phyloP scores from a whole-genome alignment of 1,140 invertebrate species.

The Drosophila insularis region DNA sequence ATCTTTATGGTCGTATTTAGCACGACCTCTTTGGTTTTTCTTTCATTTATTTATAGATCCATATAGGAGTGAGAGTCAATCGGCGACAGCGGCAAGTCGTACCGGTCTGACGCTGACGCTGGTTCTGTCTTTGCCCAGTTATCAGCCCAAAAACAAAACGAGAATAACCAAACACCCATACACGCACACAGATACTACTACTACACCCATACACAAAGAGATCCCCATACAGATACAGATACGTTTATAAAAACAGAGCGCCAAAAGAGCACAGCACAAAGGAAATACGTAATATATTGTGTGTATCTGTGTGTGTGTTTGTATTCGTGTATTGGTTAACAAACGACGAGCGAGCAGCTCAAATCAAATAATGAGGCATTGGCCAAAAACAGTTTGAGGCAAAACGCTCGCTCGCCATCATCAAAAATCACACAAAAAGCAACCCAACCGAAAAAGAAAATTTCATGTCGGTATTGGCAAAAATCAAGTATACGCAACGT shows the following conservation, averaged over 20 bases:
- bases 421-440: slow-evolving; percentile 50
- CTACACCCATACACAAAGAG: not conserved
- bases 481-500: slow-evolving; percentile 74
- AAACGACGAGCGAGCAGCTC: slow-evolving; percentile 48
- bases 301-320: not conserved
- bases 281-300: slow-evolving; percentile 13
- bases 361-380: slow-evolving; percentile 71
- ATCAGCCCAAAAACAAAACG: slow-evolving; percentile 40
- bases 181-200: not conserved
- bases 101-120: slow-evolving; percentile 24
- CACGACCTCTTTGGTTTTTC: slow-evolving; percentile 41
- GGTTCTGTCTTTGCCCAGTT: slow-evolving; percentile 23
- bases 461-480: slow-evolving; percentile 37
- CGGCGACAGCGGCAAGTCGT: slow-evolving; percentile 46
- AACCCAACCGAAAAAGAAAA: slow-evolving; percentile 23
- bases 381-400: slow-evolving; percentile 78
- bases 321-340: not conserved
- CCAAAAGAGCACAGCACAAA: slow-evolving; percentile 1
- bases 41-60: slow-evolving; percentile 70
- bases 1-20: not conserved
- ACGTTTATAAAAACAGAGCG: slow-evolving; percentile 41
- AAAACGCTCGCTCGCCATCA: slow-evolving; percentile 72
- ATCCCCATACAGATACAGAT: not conserved
- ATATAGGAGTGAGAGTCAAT: slow-evolving; percentile 52
- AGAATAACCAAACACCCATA: not conserved